Conservation (phyloP, 2,113 vertebrate genomes). For the Misgurnus anguillicaudatus region DNA sequence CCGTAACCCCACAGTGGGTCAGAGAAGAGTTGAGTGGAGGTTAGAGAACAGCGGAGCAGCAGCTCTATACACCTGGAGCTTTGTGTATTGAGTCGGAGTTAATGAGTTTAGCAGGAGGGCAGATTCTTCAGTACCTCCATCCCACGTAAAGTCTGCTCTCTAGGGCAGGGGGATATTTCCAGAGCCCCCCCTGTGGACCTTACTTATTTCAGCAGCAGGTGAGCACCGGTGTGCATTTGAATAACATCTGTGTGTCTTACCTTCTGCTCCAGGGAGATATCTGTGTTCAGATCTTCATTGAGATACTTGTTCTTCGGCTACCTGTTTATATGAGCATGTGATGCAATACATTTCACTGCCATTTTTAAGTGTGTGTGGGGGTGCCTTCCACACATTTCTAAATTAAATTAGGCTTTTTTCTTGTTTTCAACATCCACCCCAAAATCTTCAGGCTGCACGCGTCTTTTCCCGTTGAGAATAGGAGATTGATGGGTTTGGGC, state of each 20-base stretch:
- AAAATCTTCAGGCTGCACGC: conserved; percentile 59
- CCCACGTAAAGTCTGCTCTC: conserved; percentile 36
- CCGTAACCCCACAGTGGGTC: conserved; percentile 22
- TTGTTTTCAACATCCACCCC: conserved; percentile 64
- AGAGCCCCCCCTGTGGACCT: conserved; percentile 42
- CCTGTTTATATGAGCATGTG: conserved; percentile 4
- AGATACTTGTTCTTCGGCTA: no score
- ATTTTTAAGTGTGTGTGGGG: background rate
- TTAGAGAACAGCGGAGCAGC: conserved; percentile 61
- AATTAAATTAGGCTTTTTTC: conserved; percentile 14
- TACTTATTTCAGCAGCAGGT: conserved; percentile 49
- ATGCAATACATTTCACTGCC: no score
- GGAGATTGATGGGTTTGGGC: conserved; percentile 40
- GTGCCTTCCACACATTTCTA: background rate
- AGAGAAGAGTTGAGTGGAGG: background rate
- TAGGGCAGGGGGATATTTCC: conserved; percentile 48
- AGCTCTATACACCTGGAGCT: conserved; percentile 52
- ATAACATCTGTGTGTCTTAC: conserved; percentile 48
- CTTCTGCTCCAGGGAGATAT: conserved; percentile 12
- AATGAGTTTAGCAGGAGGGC: conserved; percentile 53
- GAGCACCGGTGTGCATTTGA: conserved; percentile 41
- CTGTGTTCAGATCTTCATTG: conserved; percentile 15
- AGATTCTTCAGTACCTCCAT: conserved; percentile 25
- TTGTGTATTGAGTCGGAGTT: conserved; percentile 45
- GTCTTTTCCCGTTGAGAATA: conserved; percentile 26